Evolutionary conservation across 2,113 vertebrate species (phyloP), one percentile per base, ranked within the genome.

Genomic region (Eurystomus gularis): DNA sequence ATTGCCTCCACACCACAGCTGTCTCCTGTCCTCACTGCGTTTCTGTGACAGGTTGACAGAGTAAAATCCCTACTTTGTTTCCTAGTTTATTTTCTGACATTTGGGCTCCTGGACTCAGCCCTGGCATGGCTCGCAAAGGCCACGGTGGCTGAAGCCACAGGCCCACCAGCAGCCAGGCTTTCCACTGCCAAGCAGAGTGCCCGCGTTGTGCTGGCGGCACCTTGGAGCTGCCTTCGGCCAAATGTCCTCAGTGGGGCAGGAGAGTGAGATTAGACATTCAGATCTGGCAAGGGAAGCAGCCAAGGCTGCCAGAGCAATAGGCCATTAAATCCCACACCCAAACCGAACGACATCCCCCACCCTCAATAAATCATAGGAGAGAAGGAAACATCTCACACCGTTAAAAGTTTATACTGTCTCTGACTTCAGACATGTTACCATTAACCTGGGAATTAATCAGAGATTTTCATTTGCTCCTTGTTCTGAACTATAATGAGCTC

Each of bases 381-480:
- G 94, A 93, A 97, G 91, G 91, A 97, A 96, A 97, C 42, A 68
- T 82, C 91, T 94, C 78, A 75, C 71, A 35, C 88, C 96, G 92
- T 96, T 94, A 83, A 89, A 97, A 97, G 89, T 97, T 97, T 96
- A 89, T 94, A 64, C 48, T 96, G 75, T 95, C 94, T 94, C 90
- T 93, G 93, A 96, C 90, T 97, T 97, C 87, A 91, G 39, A 96
- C 92, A 82, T 39, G 58, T 96, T 97, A 62, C 76, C 75, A 91
- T 97, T 97, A 97, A 96, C 97, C 90, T 94, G 81, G 86, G 96
- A 98, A 97, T 97, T 97, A 97, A 97, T 97, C 96, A 94, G 91
- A 91, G 54, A 81, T 97, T 98, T 98, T 97, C 88, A 96, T 97
- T 97, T 96, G 88, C 90, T 94, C 68, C 39, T 97, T 94, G 69